Evolutionary conservation across 2,113 vertebrate genomes (phyloP).

Genomic region (Sisor rabdophorus): DNA sequence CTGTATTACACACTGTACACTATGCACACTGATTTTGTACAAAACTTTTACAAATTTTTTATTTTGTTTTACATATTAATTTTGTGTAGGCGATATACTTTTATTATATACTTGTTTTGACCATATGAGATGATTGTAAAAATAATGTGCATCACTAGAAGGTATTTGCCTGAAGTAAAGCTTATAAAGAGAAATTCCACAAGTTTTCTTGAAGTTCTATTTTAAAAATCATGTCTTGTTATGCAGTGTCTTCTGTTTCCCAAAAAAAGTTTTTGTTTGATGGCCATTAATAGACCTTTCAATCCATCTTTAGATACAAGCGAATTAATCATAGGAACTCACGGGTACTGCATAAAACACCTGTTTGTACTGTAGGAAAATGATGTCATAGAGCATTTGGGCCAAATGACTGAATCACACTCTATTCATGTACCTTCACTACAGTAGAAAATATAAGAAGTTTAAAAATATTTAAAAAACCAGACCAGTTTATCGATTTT

Average conservation of each 20-base stretch:
- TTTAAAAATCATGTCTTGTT: not conserved
- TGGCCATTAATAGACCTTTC: constrained; percentile 34
- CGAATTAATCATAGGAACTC: constrained; percentile 43
- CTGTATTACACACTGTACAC: too few relatives aligned
- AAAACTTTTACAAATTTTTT: too few relatives aligned
- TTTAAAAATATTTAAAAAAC: not conserved
- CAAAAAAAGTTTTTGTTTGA: constrained; percentile 23
- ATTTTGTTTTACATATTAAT: not conserved
- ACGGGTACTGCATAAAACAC: constrained; percentile 18
- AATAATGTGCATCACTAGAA: not conserved
- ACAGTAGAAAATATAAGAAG: not conserved
- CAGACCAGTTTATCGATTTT: not conserved
- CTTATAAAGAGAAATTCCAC: not conserved
- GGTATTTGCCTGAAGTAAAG: not conserved
- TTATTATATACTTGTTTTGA: not conserved
- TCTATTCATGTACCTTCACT: not conserved
- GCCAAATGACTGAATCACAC: not conserved
- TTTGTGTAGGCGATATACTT: too few relatives aligned
- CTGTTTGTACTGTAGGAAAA: not conserved
- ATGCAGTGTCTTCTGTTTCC: too few relatives aligned
- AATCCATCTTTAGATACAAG: constrained; percentile 37
- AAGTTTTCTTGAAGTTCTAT: too few relatives aligned
- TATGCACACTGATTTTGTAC: too few relatives aligned
- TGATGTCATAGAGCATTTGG: constrained; percentile 24
- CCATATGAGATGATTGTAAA: too few relatives aligned